Evolutionary conservation across 92 coral and sea anemone species (phyloP), one percentile per base, ranked within the genome.

Genomic region (Phenganax stokvisi): DNA sequence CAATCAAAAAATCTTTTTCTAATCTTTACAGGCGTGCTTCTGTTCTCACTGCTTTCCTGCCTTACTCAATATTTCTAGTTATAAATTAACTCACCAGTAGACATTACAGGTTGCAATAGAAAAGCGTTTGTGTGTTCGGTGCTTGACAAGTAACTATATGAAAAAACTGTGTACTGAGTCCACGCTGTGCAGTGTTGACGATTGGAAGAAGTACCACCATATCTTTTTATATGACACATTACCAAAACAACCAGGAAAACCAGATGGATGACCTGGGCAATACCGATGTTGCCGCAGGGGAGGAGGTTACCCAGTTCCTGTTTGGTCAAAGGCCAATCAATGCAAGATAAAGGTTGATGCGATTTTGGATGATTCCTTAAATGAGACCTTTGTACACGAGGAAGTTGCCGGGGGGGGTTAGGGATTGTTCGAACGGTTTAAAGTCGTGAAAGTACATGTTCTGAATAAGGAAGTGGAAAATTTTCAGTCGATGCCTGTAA

Each of bases 351-450:
- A 84, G 58, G 90, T 87, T 44, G 80, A 87, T 75, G 90, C 88
- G 15, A 71, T 80, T 52, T 74, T 87, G 31, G 88, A 87, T 37
- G 90, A 84, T 59, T 85, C 87, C 74, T 87, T 88, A 57, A 87
- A 84, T 37, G 88, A 87, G 55, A 37, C 88, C 7, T 87, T 87
- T 37, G 20, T 84, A 73, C 84, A 84, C 30, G 83, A 87, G 63
- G 88, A 84, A 56, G 90, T 81, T 29, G 85, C 25, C 25, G 25
- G 25, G 25, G 25, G 25, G 25, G 64, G 68, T 16, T 20, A 20
- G 25, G 25, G 25, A 20, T 20, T 20, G 25, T 20, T 20, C 25
- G 25, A 20, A 20, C 25, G 25, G 25, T 20, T 20, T 20, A 20
- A 20, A 20, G 25, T 20, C 25, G 25, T 20, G 25, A 20, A 20